A percentile compares a stretch with the other conserved stretches of the same genome.
phyloP scores from a whole-genome alignment of 2,113 vertebrate species.

The Myotis davidii region DNA sequence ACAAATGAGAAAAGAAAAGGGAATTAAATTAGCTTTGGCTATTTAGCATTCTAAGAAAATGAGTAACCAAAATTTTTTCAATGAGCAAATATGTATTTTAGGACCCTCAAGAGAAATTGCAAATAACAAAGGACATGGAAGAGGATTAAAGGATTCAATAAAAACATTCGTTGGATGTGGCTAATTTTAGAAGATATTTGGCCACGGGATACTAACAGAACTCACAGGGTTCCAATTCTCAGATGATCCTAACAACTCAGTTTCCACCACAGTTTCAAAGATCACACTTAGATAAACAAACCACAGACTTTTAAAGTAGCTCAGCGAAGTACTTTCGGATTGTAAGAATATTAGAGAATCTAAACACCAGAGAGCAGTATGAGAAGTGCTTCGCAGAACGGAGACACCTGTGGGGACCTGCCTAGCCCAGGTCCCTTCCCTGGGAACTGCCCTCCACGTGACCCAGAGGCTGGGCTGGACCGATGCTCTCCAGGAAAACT shows the following conservation, averaged over 20 bases:
- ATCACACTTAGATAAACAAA: background rate
- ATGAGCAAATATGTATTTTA: conserved; percentile 28
- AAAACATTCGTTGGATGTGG: background rate
- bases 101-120: background rate
- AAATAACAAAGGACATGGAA: conserved; percentile 9
- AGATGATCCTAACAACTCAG: background rate
- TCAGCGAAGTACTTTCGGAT: background rate
- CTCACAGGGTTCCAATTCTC: background rate
- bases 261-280: background rate
- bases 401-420: accelerated
- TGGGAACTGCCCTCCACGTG: background rate
- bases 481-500: background rate
- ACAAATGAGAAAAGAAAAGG: background rate
- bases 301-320: background rate
- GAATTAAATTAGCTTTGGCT: background rate
- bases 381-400: background rate
- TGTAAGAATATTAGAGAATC: background rate
- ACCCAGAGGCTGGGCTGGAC: background rate
- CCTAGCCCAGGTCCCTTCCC: background rate
- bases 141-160: background rate
- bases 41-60: conserved; percentile 11
- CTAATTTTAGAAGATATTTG: conserved; percentile 9
- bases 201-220: background rate
- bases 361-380: background rate
- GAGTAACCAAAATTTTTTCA: conserved; percentile 9